These are phyloP conservation scores for Apotomis betuletana DNA, from an alignment of 2,888 invertebrate genomes.

Conservation along the genomic window DNA sequence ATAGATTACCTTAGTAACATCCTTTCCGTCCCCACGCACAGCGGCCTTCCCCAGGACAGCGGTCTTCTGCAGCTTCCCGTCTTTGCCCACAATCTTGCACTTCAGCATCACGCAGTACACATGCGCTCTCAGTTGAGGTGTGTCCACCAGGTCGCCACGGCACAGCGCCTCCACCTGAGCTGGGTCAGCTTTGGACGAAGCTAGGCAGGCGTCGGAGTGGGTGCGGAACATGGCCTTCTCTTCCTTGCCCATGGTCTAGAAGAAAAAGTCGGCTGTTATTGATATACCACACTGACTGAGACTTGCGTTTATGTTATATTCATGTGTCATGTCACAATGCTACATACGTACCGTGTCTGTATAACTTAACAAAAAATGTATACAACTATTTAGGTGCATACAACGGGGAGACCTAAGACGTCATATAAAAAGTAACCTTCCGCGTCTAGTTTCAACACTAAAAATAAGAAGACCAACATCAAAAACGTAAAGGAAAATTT, in stretches of 20 bases:
- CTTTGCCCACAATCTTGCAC: conserved; percentile 75
- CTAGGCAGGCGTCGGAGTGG: conserved; percentile 70
- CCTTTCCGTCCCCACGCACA: conserved; percentile 56
- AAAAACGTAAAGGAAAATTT: too few species aligned
- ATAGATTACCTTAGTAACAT: conserved; percentile 63
- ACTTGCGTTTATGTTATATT: too few species aligned
- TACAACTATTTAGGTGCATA: too few species aligned
- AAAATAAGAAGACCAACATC: too few species aligned
- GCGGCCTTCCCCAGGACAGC: conserved; percentile 64
- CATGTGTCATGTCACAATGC: too few species aligned
- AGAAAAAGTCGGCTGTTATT: background rate
- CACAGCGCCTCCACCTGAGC: conserved; percentile 59
- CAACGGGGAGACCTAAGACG: too few species aligned
- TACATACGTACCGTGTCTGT: too few species aligned
- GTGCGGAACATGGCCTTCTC: conserved; percentile 75
- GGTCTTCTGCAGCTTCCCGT: conserved; percentile 73
- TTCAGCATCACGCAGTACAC: conserved; percentile 74
- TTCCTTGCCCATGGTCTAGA: conserved; percentile 67
- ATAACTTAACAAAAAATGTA: too few species aligned
- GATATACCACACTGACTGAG: too few species aligned
- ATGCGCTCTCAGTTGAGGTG: conserved; percentile 60
- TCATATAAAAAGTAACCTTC: too few species aligned
- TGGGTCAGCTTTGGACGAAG: conserved; percentile 54
- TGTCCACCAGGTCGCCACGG: conserved; percentile 55
- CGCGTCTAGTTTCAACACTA: too few species aligned